Evolutionary conservation across 2,113 vertebrate genomes (phyloP).

Genomic region (Onychostoma macrolepis): DNA sequence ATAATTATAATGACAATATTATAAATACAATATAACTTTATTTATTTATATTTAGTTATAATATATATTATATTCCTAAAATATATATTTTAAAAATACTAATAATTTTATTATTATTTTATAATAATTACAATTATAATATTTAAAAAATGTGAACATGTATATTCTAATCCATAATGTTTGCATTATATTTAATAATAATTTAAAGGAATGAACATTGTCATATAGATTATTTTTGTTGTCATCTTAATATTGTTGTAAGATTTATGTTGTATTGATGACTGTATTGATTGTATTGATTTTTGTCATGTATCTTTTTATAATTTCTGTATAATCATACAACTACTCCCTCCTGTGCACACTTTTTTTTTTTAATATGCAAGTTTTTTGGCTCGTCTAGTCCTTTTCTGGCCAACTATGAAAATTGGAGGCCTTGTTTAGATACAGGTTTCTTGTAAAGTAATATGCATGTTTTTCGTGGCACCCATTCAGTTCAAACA

Average conservation of each 20-base stretch:
- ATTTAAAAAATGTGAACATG: background rate
- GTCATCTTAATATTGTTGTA: no score
- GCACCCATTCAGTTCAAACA: conserved; percentile 57
- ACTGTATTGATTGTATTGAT: no score
- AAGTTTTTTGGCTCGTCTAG: background rate
- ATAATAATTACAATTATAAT: background rate
- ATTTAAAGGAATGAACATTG: background rate
- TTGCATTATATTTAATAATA: background rate
- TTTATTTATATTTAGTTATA: background rate
- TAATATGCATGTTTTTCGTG: background rate
- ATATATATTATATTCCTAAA: background rate
- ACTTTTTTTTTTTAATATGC: background rate
- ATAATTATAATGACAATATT: background rate
- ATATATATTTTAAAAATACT: no score
- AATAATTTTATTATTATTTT: background rate
- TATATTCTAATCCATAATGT: background rate
- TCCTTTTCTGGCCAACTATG: background rate
- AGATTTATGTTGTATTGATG: background rate
- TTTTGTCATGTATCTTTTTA: background rate
- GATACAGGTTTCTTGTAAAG: conserved; percentile 35
- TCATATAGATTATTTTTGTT: background rate
- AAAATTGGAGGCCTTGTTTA: conserved; percentile 31
- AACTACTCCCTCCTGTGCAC: background rate
- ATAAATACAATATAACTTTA: background rate
- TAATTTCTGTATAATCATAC: background rate